Conservation (phyloP, 1,140 invertebrate species). For the Sitophilus oryzae region DNA sequence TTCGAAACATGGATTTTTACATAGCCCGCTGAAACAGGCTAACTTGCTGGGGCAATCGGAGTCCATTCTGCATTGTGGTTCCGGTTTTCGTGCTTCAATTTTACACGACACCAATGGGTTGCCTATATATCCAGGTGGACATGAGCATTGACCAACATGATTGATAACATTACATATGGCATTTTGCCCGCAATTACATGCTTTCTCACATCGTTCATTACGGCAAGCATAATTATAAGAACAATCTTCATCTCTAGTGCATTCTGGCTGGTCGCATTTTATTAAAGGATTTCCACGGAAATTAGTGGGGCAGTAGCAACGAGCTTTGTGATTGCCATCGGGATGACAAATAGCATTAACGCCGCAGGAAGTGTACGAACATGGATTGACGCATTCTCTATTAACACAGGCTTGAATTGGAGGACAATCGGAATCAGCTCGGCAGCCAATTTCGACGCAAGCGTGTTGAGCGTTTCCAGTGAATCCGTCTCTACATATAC, state of each 20-base stretch:
- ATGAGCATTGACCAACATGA: conserved; percentile 72
- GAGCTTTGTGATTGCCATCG: conserved; percentile 64
- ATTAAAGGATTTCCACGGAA: conserved; percentile 71
- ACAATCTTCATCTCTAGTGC: conserved; percentile 65
- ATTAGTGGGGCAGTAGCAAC: conserved; percentile 72
- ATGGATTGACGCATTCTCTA: conserved; percentile 75
- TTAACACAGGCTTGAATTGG: conserved; percentile 78
- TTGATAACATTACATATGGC: conserved; percentile 71
- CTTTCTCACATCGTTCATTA: conserved; percentile 69
- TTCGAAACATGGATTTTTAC: conserved; percentile 75
- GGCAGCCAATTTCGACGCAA: conserved; percentile 78
- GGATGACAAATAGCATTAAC: conserved; percentile 69
- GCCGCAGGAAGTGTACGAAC: conserved; percentile 75
- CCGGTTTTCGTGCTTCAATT: conserved; percentile 45
- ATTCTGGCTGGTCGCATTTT: conserved; percentile 72
- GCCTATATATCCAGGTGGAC: conserved; percentile 74
- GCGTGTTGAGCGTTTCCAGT: conserved; percentile 77
- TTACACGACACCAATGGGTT: conserved; percentile 66
- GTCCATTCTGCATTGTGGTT: conserved; percentile 70
- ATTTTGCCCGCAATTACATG: conserved; percentile 65
- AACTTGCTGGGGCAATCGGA: conserved; percentile 77
- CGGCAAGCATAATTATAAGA: conserved; percentile 67
- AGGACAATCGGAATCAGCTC: conserved; percentile 77
- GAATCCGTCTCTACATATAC: conserved; percentile 75
- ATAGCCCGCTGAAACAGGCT: conserved; percentile 74